A percentile compares a stretch with the other conserved stretches of the same genome.
Evolutionary conservation across 2,113 vertebrate species (phyloP).

Genomic region (Podocnemis expansa): DNA sequence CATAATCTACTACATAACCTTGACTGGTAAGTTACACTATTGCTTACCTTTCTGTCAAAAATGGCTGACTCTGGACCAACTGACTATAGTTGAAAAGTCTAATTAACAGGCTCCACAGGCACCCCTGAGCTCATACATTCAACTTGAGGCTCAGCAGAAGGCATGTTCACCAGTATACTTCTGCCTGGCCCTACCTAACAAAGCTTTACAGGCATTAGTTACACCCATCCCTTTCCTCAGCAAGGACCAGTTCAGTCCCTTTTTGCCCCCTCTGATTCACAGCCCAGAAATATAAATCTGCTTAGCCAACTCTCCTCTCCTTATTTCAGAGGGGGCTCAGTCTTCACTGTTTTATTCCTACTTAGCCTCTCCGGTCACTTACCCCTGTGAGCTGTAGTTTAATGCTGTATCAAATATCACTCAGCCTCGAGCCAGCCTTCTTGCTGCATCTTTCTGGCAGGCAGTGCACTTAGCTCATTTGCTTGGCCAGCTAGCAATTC

Average conservation of each 20-base stretch:
- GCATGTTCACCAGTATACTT: neutral
- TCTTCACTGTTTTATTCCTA: neutral
- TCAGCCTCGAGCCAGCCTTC: neutral
- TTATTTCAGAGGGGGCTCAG: neutral
- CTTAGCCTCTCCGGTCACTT: neutral
- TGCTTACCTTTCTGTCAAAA: neutral
- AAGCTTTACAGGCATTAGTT: neutral
- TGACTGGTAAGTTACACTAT: neutral
- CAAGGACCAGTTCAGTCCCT: neutral
- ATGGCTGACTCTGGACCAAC: neutral
- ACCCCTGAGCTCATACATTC: neutral
- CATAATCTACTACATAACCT: neutral
- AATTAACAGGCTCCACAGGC: neutral
- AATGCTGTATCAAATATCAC: neutral
- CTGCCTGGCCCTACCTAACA: neutral
- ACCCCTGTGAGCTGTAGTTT: constrained; percentile 6
- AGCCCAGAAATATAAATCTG: neutral
- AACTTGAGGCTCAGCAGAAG: fast-evolving
- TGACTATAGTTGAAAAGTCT: neutral
- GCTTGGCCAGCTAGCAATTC: neutral
- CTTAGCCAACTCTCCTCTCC: neutral
- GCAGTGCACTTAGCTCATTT: neutral
- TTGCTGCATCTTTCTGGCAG: neutral
- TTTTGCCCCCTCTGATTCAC: fast-evolving
- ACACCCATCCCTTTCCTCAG: neutral